Base-by-base conservation (phyloP, 2,797 vertebrate genomes). In the Eulemur coronatus region DNA sequence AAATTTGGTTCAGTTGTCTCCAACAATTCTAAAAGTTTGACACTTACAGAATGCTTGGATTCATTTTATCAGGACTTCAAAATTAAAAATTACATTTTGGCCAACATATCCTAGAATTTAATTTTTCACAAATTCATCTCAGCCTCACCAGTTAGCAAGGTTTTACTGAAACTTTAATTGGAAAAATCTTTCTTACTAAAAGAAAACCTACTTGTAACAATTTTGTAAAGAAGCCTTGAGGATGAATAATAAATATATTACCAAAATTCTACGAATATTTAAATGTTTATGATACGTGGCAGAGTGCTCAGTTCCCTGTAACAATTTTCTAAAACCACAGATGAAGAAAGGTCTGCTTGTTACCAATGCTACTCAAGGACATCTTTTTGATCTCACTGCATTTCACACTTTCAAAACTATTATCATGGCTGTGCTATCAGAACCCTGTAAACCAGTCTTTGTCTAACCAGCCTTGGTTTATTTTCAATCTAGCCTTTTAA, bases 81-180 rank as follows among this genome's bases (percentile, higher is more conserved):
- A 79, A 79, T 43, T 85, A 94, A 80, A 84, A 92, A 52, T 35
- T 76, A 81, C 20, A 86, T 91, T 94, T 81, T 81, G 43, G 55
- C 81, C 73, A 90, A 91, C 13, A 79, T n/a, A 81, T 35, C 13
- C 57, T 61, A 91, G 24, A 93, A 89, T 61, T 93, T 70, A 72
- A 91, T 48, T 63, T 88, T 93, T 61, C 41, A 92, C 30, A 57
- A 89, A 69, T 94, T 91, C 38, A 91, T 41, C 67, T 85, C 38
- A 89, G 81, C 15, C 28, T 89, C 92, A 67, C 43, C 28, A 94
- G 78, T 61, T 86, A 96, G 33, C 28, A 93, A 95, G 30, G 10
- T 76, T 88, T 91, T 79, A 87, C 43, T 93, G 30, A 89, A 94
- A 93, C 22, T 94, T 79, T 70, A 94, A 92, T 33, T 79, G 79